Percentiles rank a stretch among this genome's conserved stretches.
Evolutionary conservation across 2,113 vertebrate genomes (phyloP).

Genomic region (Rattus norvegicus): DNA sequence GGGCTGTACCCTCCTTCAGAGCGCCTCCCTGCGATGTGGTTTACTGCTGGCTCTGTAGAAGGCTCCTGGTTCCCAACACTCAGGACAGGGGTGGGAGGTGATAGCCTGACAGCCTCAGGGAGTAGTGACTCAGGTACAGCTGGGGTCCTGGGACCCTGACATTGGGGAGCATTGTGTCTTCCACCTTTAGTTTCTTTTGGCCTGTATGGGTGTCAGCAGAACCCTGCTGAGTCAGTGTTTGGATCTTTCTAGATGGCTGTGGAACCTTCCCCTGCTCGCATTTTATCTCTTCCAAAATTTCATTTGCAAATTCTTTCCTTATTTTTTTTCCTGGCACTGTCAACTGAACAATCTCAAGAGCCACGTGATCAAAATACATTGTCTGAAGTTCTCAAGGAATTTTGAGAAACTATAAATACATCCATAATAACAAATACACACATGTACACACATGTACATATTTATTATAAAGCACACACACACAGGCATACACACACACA

Average conservation of each 20-base stretch:
- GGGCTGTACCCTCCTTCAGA: fast-evolving
- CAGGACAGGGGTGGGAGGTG: fast-evolving
- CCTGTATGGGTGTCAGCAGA: background rate
- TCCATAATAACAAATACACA: background rate
- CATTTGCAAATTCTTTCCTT: background rate
- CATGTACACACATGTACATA: background rate
- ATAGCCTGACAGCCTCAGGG: background rate
- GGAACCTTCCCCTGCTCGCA: background rate
- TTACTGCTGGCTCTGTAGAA: fast-evolving
- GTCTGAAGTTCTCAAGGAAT: background rate
- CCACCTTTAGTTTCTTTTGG: background rate
- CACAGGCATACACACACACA: too few species aligned
- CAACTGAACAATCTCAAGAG: background rate
- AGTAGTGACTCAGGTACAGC: fast-evolving
- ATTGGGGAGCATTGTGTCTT: background rate
- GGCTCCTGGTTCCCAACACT: fast-evolving
- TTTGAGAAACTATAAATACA: background rate
- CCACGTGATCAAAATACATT: background rate
- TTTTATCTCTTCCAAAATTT: background rate
- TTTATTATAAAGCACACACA: background rate
- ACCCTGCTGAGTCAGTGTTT: background rate
- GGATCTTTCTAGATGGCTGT: background rate
- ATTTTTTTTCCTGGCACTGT: background rate
- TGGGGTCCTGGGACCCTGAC: background rate
- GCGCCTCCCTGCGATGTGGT: fast-evolving